Evolutionary conservation across 2,113 vertebrate species (phyloP).

Genomic region (Elachura formosa): DNA sequence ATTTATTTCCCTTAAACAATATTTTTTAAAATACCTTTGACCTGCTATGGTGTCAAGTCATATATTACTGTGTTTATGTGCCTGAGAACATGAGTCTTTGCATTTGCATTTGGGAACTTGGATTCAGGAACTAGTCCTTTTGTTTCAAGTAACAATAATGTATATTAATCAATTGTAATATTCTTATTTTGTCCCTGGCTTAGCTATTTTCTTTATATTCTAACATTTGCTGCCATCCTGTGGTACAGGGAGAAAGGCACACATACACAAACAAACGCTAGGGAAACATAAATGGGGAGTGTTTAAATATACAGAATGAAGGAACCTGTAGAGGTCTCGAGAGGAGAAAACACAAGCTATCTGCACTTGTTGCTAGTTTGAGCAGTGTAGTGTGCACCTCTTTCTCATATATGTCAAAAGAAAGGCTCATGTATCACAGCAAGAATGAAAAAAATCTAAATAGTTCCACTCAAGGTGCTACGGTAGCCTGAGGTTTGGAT

Average conservation of each 20-base stretch:
- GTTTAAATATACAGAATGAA: background rate
- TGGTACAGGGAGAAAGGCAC: slow-evolving; percentile 6
- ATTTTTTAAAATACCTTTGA: background rate
- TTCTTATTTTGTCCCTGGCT: background rate
- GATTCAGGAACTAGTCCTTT: background rate
- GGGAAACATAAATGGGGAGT: background rate
- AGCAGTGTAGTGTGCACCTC: background rate
- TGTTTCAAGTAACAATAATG: background rate
- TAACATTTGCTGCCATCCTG: slow-evolving; percentile 66
- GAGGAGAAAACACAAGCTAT: background rate
- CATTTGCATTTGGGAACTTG: background rate
- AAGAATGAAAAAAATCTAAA: background rate
- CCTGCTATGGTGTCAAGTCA: background rate
- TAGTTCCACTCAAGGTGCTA: background rate
- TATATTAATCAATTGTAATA: background rate
- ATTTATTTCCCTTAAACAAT: background rate
- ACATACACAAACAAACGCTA: background rate
- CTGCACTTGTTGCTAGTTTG: background rate
- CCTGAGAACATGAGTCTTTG: background rate
- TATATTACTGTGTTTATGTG: background rate
- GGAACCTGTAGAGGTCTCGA: background rate
- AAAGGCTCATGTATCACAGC: background rate
- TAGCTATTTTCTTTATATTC: background rate
- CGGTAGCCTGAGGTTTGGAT: background rate
- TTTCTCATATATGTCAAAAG: background rate